These are phyloP conservation scores for Acanthoscelides obtectus DNA, from an alignment of 2,888 invertebrate genomes.

Conservation along the genomic window DNA sequence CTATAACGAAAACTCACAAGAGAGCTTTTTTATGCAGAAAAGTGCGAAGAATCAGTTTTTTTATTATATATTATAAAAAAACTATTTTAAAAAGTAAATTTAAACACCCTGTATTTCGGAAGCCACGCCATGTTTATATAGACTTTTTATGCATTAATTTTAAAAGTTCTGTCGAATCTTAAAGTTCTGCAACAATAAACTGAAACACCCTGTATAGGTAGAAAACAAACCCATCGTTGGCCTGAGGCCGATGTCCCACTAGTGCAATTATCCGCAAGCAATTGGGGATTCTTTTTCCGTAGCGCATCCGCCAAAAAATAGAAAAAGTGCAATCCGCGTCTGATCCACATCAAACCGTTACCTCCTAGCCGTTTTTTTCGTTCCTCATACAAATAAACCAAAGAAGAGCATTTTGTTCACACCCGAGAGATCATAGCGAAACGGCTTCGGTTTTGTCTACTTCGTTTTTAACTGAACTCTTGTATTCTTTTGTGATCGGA, in stretches of 20 bases:
- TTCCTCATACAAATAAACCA: not conserved
- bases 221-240: too few relatives aligned
- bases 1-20: too few relatives aligned
- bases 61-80: too few relatives aligned
- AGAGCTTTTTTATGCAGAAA: too few relatives aligned
- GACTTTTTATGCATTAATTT: too few relatives aligned
- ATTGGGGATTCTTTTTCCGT: not conserved
- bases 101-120: too few relatives aligned
- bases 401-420: not conserved
- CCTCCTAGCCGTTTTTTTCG: not conserved
- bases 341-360: not conserved
- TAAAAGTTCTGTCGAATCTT: too few relatives aligned
- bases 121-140: too few relatives aligned
- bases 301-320: not conserved
- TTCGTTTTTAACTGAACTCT: not conserved
- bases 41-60: too few relatives aligned
- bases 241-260: not conserved
- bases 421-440: not conserved
- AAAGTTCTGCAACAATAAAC: too few relatives aligned
- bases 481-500: conserved; percentile 25
- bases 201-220: too few relatives aligned
- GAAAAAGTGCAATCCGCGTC: not conserved
- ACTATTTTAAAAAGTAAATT: too few relatives aligned
- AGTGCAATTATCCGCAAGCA: not conserved
- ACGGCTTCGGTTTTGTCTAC: not conserved